Conservation (phyloP, 1,140 invertebrate species). For the Laupala kohalensis region DNA sequence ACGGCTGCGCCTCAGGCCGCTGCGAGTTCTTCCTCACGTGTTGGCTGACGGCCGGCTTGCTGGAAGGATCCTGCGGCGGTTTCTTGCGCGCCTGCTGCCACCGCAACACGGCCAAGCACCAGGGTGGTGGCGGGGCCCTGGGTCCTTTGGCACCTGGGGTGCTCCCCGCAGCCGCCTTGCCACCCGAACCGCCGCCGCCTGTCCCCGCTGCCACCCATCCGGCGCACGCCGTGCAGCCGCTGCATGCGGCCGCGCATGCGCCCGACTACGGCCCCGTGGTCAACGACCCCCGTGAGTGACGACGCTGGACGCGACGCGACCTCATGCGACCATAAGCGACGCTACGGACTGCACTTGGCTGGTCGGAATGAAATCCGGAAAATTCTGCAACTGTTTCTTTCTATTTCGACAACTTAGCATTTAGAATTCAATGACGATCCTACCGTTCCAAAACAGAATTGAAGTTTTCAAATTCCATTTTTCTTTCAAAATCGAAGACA, state of each 20-base stretch:
- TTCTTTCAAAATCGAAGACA: too few species aligned
- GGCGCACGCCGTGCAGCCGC: slow-evolving; percentile 26
- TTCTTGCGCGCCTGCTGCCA: slow-evolving; percentile 76
- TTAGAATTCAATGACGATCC: too few species aligned
- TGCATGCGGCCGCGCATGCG: slow-evolving; percentile 11
- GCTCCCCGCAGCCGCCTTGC: too few species aligned
- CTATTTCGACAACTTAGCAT: too few species aligned
- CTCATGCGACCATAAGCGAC: too few species aligned
- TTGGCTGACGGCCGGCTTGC: slow-evolving; percentile 77
- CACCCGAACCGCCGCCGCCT: too few species aligned
- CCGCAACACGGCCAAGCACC: slow-evolving; percentile 51
- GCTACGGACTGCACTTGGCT: too few species aligned
- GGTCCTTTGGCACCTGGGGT: slow-evolving; percentile 17
- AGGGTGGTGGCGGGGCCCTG: slow-evolving; percentile 42
- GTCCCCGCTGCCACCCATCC: neutral
- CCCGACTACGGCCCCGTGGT: slow-evolving; percentile 49
- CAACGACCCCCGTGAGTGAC: slow-evolving; percentile 58
- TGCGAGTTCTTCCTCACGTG: slow-evolving; percentile 88
- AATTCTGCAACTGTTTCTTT: too few species aligned
- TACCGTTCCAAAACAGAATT: too few species aligned
- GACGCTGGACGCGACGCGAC: neutral
- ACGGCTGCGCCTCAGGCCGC: slow-evolving; percentile 46
- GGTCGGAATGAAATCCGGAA: too few species aligned
- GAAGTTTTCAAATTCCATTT: too few species aligned
- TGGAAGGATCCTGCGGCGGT: slow-evolving; percentile 69